phyloP scores from a whole-genome alignment of 2,888 invertebrate genomes.

The Drosophila eohydei region DNA sequence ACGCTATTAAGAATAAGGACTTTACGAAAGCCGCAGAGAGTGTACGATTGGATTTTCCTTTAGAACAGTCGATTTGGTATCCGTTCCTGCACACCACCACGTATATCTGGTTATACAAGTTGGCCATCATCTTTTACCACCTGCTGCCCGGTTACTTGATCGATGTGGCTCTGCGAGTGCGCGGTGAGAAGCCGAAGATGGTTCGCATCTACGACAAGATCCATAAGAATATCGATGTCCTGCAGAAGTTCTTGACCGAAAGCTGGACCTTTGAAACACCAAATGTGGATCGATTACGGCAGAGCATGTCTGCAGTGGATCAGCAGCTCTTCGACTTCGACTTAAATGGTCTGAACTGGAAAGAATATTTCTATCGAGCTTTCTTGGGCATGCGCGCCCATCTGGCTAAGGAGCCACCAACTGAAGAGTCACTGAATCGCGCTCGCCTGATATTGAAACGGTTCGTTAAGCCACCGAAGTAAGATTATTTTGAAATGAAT shows the following conservation, averaged over 20 bases:
- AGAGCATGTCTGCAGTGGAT: conserved; percentile 83
- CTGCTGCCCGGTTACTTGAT: conserved; percentile 88
- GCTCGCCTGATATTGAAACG: conserved; percentile 87
- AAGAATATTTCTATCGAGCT: conserved; percentile 85
- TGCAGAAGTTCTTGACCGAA: conserved; percentile 90
- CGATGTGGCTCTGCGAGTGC: conserved; percentile 84
- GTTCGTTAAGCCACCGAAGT: conserved; percentile 81
- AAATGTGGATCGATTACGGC: conserved; percentile 86
- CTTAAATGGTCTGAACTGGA: conserved; percentile 90
- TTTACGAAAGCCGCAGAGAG: conserved; percentile 83
- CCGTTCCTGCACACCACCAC: conserved; percentile 86
- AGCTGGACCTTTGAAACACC: conserved; percentile 90
- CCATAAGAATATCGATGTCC: conserved; percentile 90
- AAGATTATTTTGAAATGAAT: background rate
- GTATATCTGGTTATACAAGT: conserved; percentile 80
- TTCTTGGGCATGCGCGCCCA: conserved; percentile 90
- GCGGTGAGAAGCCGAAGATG: conserved; percentile 85
- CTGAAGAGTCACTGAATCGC: conserved; percentile 86
- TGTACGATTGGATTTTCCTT: conserved; percentile 85
- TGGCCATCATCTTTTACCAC: conserved; percentile 87
- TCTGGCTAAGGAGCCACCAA: conserved; percentile 91
- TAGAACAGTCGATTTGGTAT: conserved; percentile 89
- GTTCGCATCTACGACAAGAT: conserved; percentile 91
- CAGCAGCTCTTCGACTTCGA: conserved; percentile 89
- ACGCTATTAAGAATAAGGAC: conserved; percentile 91